A percentile compares a stretch with the other conserved stretches of the same genome.
These are phyloP conservation scores for Neoaliturus tenellus DNA, from an alignment of 2,888 invertebrate genomes.

Conservation along the genomic window DNA sequence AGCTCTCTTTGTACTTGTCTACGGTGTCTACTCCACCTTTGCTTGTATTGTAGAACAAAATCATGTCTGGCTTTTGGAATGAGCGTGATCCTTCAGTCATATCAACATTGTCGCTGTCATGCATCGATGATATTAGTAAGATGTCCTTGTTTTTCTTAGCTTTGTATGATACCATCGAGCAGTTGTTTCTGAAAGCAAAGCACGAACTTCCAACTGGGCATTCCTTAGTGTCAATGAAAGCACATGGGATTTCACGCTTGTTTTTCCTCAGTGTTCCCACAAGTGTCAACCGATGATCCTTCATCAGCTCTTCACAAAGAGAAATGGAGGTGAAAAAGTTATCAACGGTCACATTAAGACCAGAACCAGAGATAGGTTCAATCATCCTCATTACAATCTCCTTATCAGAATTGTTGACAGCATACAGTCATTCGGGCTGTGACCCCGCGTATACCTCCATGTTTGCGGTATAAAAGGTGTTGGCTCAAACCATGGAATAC, in stretches of 20 bases:
- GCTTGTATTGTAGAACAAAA: conserved; percentile 40
- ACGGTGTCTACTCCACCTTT: conserved; percentile 44
- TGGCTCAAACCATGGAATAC: background rate
- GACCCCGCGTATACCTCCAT: background rate
- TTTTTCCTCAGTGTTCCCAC: conserved; percentile 25
- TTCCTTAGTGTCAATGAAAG: conserved; percentile 1
- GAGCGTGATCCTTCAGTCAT: conserved; percentile 2
- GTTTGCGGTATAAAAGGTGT: conserved; percentile 2
- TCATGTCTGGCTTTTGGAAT: conserved; percentile 25
- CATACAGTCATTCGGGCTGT: conserved; percentile 13
- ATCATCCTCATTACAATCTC: too few species aligned
- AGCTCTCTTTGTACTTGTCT: conserved; percentile 17
- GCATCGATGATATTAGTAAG: background rate
- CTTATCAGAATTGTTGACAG: conserved; percentile 15
- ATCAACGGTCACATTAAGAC: background rate
- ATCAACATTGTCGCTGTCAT: too few species aligned
- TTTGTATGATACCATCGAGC: conserved; percentile 8
- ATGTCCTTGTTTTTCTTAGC: conserved; percentile 25
- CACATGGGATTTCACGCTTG: conserved; percentile 20
- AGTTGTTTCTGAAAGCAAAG: conserved; percentile 21
- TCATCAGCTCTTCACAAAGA: conserved; percentile 7
- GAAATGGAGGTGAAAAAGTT: background rate
- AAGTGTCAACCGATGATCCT: background rate
- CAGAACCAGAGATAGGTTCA: conserved; percentile 26
- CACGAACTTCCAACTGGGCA: conserved; percentile 14